These are phyloP conservation scores for Cyrtonyx montezumae DNA, from an alignment of 2,113 vertebrate genomes.

Conservation along the genomic window DNA sequence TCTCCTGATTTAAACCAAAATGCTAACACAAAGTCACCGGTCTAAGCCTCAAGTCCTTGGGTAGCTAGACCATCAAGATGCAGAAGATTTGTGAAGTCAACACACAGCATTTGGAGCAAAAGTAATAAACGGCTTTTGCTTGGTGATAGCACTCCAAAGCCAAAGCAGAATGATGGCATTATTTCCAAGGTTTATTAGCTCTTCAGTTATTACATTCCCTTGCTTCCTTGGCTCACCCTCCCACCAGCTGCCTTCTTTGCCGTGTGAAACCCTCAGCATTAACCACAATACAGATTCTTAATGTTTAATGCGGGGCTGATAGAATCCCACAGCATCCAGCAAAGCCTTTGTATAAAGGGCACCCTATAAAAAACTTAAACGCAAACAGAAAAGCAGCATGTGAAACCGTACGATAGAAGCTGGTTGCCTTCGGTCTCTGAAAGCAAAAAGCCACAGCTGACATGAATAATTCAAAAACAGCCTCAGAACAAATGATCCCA, in stretches of 20 bases:
- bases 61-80: rapidly evolving
- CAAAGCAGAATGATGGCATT: not conserved
- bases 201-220: not conserved
- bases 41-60: not conserved
- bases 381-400: conserved; percentile 38
- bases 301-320: conserved; percentile 36
- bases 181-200: not conserved
- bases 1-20: not conserved
- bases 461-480: conserved; percentile 86
- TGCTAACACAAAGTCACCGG: not conserved
- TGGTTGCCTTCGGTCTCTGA: conserved; percentile 53
- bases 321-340: conserved; percentile 45
- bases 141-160: not conserved
- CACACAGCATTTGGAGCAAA: not conserved
- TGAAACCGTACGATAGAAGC: conserved; percentile 44
- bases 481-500: conserved; percentile 80
- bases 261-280: not conserved
- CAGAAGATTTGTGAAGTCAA: not conserved
- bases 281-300: conserved; percentile 14
- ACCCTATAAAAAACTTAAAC: conserved; percentile 50
- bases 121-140: not conserved
- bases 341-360: conserved; percentile 23
- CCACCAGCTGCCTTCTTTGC: not conserved
- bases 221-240: conserved; percentile 1
- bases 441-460: conserved; percentile 54